Evolutionary conservation across 1,140 invertebrate species (phyloP).

Genomic region (Zaprionus tsacasi): DNA sequence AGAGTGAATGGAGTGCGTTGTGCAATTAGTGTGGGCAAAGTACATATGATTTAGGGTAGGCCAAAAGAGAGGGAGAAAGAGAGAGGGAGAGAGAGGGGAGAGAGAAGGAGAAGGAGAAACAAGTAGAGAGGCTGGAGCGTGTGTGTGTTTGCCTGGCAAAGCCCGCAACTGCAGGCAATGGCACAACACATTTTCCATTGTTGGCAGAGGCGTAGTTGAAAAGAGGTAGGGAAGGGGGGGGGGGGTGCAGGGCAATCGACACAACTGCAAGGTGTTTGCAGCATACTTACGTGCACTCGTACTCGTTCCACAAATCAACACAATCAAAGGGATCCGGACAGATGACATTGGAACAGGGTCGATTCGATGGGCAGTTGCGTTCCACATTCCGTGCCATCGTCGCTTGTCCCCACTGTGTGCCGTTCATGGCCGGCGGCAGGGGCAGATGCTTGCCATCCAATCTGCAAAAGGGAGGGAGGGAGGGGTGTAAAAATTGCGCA

Average conservation of each 20-base stretch:
- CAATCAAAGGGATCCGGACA: slow-evolving; percentile 88
- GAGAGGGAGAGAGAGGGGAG: not conserved
- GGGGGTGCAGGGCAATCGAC: not conserved
- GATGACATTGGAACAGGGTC: slow-evolving; percentile 87
- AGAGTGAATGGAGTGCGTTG: not conserved
- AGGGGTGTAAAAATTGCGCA: not conserved
- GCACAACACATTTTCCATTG: slow-evolving; percentile 6
- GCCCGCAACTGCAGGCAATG: slow-evolving; percentile 4
- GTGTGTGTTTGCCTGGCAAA: not conserved
- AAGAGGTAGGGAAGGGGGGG: not conserved
- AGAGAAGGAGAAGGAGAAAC: not conserved
- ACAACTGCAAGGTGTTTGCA: slow-evolving; percentile 18
- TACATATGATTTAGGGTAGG: not conserved
- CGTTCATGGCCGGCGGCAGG: slow-evolving; percentile 87
- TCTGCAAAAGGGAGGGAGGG: slow-evolving; percentile 84
- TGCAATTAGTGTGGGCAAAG: slow-evolving; percentile 8
- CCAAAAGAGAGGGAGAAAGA: too few relatives aligned
- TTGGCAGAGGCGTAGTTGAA: not conserved
- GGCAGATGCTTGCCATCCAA: slow-evolving; percentile 88
- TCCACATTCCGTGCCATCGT: slow-evolving; percentile 85
- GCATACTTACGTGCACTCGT: slow-evolving; percentile 88
- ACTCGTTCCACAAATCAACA: slow-evolving; percentile 88
- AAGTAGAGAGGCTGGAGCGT: not conserved
- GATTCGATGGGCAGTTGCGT: slow-evolving; percentile 87
- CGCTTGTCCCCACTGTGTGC: slow-evolving; percentile 88